phyloP scores from a whole-genome alignment of 2,113 vertebrate species.

The Megalops atlanticus region DNA sequence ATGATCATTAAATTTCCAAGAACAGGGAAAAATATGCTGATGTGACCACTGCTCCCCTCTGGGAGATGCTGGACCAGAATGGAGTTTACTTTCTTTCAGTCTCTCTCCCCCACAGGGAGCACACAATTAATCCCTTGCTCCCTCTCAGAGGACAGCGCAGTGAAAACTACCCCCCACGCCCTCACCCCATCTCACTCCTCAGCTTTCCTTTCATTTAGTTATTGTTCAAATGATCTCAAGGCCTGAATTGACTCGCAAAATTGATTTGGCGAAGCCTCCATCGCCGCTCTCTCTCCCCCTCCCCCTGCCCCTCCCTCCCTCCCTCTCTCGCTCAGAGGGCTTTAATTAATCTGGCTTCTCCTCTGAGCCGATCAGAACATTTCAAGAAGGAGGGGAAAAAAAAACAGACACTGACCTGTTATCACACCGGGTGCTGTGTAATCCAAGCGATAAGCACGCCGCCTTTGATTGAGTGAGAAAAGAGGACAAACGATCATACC shows the following conservation, averaged over 20 bases:
- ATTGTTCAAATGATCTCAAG: slow-evolving; percentile 41
- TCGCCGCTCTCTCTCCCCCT: slow-evolving; percentile 12
- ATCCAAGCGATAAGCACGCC: slow-evolving; percentile 41
- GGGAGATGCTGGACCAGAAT: background rate
- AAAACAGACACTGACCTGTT: slow-evolving; percentile 28
- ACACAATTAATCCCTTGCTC: background rate
- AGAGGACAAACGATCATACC: slow-evolving; percentile 1
- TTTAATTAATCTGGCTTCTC: slow-evolving; percentile 59
- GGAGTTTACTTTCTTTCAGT: background rate
- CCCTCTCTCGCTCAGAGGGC: slow-evolving; percentile 42
- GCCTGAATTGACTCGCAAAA: slow-evolving; percentile 59
- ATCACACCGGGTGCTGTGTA: slow-evolving; percentile 22
- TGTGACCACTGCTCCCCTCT: background rate
- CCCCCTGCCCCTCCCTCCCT: slow-evolving; percentile 21
- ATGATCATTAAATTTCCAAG: too few relatives aligned
- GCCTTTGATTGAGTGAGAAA: slow-evolving; percentile 37
- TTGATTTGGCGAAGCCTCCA: slow-evolving; percentile 56
- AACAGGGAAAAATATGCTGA: too few relatives aligned
- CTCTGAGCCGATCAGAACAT: slow-evolving; percentile 27
- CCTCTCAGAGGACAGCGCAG: background rate
- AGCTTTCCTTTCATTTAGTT: slow-evolving; percentile 58
- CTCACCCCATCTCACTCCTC: background rate
- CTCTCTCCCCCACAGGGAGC: background rate
- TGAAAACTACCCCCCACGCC: slow-evolving; percentile 10
- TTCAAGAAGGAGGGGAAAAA: slow-evolving; percentile 15